Base-by-base conservation (phyloP, 2,888 invertebrate genomes). In the Podabrus alpinus region DNA sequence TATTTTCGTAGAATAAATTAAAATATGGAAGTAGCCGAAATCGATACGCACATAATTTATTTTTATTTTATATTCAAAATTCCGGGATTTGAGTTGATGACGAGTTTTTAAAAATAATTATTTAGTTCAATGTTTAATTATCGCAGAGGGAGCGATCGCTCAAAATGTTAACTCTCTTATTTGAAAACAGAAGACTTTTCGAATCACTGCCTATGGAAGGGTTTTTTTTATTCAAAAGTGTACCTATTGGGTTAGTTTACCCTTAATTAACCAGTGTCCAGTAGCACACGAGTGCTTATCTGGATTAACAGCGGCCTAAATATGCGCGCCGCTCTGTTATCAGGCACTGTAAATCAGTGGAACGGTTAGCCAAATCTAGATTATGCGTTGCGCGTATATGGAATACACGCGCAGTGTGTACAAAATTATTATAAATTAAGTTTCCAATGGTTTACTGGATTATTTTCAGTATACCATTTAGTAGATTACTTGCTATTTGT, bases 211-310 rank as follows among this genome's bases (percentile, higher is more conserved):
- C 45, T 45, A 45, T 45, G 45, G 45, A 45, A 45, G 45, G 66
- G 68, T 59, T 68, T 71, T 73, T 72, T 64, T 68, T 66, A 64
- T 71, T 73, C 73, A 76, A 76, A 76, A 76, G 70, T 64, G 13
- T 64, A 64, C 62, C 73, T 68, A 76, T 76, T 73, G 76, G 76
- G 73, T 76, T 75, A 73, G 76, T 76, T 76, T 76, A 76, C 76
- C 73, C 76, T 76, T 76, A 76, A 76, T 76, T 76, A 76, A 76
- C 70, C 76, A 73, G 64, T 73, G 76, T 76, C 76, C 76, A 73
- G 73, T 73, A 68, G 73, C 76, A 73, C 73, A 76, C 75, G 75
- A 76, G 76, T 73, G 76, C 70, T 76, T 76, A 76, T 76, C 76
- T 71, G 76, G 76, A 76, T 76, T 73, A 76, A 71, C 76, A 68